These are phyloP conservation scores for Hesperophylax magnus DNA, from an alignment of 1,140 invertebrate genomes.

Conservation along the genomic window DNA sequence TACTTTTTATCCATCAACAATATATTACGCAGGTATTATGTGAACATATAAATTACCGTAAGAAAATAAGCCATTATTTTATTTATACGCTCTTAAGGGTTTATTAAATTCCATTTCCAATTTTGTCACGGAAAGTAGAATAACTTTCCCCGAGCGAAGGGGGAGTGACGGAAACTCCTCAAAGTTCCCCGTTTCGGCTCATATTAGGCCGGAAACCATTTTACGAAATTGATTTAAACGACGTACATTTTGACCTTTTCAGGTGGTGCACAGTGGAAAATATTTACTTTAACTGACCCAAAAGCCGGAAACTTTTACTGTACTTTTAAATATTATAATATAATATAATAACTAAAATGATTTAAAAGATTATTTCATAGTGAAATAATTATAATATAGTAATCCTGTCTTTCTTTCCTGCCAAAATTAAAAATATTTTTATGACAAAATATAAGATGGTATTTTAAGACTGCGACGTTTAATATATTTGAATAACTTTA, in stretches of 20 bases:
- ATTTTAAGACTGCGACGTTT: too few relatives aligned
- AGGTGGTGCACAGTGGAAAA: not conserved
- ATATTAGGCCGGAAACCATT: slow-evolving; percentile 9
- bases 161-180: not conserved
- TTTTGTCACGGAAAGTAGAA: not conserved
- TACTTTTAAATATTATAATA: not conserved
- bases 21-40: not conserved
- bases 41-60: not conserved
- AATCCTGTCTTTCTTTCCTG: too few relatives aligned
- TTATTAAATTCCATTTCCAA: not conserved
- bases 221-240: slow-evolving; percentile 9
- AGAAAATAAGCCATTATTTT: not conserved
- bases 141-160: not conserved
- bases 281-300: not conserved
- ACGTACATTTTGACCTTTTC: not conserved
- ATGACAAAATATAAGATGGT: too few relatives aligned
- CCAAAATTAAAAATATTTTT: too few relatives aligned
- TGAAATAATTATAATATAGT: too few relatives aligned
- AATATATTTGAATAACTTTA: too few relatives aligned
- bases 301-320: not conserved
- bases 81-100: not conserved
- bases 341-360: not conserved
- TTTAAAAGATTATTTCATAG: too few relatives aligned
- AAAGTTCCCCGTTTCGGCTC: not conserved
- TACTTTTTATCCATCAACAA: too few relatives aligned